phyloP scores from a whole-genome alignment of 2,797 vertebrate species.

The Tinamus major region DNA sequence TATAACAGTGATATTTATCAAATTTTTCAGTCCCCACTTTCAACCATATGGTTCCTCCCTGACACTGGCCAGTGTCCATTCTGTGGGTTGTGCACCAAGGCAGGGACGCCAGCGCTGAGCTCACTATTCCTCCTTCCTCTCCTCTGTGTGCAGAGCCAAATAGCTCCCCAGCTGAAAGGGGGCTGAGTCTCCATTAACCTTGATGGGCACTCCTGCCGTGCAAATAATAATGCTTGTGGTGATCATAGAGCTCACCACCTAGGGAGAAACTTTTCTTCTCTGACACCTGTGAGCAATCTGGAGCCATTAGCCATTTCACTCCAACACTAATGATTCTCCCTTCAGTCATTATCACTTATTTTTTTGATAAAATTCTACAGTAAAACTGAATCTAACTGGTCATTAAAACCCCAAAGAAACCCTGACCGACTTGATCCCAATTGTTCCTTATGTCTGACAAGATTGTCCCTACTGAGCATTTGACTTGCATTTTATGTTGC shows the following conservation, averaged over 20 bases:
- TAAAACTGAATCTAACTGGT: slow-evolving; percentile 64
- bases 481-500: slow-evolving; percentile 66
- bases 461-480: slow-evolving; percentile 49
- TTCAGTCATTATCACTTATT: slow-evolving; percentile 59
- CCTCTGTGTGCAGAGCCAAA: accelerated
- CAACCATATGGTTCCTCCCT: neutral
- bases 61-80: neutral
- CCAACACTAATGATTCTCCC: slow-evolving; percentile 60
- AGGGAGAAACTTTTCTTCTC: slow-evolving; percentile 51
- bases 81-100: neutral
- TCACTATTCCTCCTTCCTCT: neutral
- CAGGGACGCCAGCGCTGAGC: neutral
- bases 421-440: slow-evolving; percentile 56
- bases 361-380: slow-evolving; percentile 39
- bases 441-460: slow-evolving; percentile 68
- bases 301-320: slow-evolving; percentile 64
- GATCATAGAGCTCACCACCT: slow-evolving; percentile 28
- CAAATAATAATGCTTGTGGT: slow-evolving; percentile 1
- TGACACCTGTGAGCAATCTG: slow-evolving; percentile 58
- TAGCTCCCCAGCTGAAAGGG: neutral
- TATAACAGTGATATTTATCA: slow-evolving; percentile 37
- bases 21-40: neutral
- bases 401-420: slow-evolving; percentile 63
- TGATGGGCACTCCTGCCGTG: slow-evolving; percentile 18
- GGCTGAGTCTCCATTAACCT: slow-evolving; percentile 51